These are phyloP conservation scores for Anarhynchus alexandrinus DNA, from an alignment of 2,113 vertebrate species.

Conservation along the genomic window DNA sequence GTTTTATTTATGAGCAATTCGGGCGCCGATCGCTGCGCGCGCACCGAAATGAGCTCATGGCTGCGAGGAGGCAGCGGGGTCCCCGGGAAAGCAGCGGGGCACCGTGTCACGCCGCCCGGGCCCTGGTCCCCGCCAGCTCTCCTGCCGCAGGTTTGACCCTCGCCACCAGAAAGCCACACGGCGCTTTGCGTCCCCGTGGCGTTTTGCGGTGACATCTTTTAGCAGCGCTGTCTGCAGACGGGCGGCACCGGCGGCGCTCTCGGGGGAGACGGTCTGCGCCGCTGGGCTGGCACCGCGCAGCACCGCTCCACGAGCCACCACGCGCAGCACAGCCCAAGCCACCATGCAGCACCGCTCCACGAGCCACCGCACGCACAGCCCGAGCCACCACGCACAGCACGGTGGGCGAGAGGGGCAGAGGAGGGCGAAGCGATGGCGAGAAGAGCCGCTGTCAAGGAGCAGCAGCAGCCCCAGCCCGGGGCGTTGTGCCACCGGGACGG, in stretches of 20 bases:
- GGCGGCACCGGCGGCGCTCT: background rate
- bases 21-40: background rate
- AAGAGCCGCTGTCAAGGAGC: background rate
- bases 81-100: background rate
- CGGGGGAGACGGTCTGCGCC: background rate
- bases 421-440: no score
- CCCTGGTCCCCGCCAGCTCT: background rate
- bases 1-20: background rate
- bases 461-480: background rate
- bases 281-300: background rate
- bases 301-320: no score
- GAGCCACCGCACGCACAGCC: no score
- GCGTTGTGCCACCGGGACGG: background rate
- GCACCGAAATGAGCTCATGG: background rate
- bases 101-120: fast-evolving
- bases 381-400: no score
- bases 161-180: background rate
- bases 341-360: no score
- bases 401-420: no score
- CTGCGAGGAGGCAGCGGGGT: background rate
- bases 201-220: background rate
- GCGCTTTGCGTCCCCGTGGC: background rate
- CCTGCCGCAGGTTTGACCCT: background rate
- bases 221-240: background rate
- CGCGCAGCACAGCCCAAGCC: no score